phyloP scores from a whole-genome alignment of 2,888 invertebrate genomes.

The Plagiodera versicolora region DNA sequence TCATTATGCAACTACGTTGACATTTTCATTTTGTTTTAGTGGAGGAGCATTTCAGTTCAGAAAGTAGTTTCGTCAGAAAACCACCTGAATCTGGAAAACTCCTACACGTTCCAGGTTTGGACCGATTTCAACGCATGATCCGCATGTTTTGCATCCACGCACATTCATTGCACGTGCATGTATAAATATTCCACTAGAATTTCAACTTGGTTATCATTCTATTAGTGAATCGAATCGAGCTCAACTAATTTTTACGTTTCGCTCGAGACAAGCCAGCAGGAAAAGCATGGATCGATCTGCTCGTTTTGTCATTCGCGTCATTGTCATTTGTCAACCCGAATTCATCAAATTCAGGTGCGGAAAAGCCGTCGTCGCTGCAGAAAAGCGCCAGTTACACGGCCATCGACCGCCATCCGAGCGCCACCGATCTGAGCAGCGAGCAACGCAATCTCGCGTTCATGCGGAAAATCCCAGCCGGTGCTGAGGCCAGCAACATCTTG shows the following conservation, averaged over 20 bases:
- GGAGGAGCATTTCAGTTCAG: conserved; percentile 49
- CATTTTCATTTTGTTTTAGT: conserved; percentile 37
- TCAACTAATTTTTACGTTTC: too few relatives aligned
- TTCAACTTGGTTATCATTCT: too few relatives aligned
- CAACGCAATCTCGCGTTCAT: conserved; percentile 89
- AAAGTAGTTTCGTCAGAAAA: conserved; percentile 43
- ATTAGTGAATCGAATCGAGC: too few relatives aligned
- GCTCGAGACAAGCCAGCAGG: too few relatives aligned
- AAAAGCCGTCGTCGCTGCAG: conserved; percentile 48
- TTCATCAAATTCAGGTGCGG: conserved; percentile 7
- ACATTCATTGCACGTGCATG: background rate
- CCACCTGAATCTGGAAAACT: conserved; percentile 54
- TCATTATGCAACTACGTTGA: background rate
- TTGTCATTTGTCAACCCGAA: too few relatives aligned
- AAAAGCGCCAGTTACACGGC: conserved; percentile 82
- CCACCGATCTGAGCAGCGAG: conserved; percentile 64
- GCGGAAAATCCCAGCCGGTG: conserved; percentile 94
- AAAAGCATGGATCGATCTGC: too few relatives aligned
- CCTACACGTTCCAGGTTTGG: conserved; percentile 55
- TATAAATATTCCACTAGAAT: too few relatives aligned
- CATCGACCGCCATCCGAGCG: conserved; percentile 78
- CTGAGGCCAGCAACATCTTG: conserved; percentile 96
- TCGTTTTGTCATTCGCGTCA: too few relatives aligned
- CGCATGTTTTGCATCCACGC: background rate
- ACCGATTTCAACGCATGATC: conserved; percentile 39